A percentile compares a stretch with the other conserved stretches of the same genome.
These are phyloP conservation scores for Bibio marci DNA, from an alignment of 2,888 invertebrate species.

Conservation along the genomic window DNA sequence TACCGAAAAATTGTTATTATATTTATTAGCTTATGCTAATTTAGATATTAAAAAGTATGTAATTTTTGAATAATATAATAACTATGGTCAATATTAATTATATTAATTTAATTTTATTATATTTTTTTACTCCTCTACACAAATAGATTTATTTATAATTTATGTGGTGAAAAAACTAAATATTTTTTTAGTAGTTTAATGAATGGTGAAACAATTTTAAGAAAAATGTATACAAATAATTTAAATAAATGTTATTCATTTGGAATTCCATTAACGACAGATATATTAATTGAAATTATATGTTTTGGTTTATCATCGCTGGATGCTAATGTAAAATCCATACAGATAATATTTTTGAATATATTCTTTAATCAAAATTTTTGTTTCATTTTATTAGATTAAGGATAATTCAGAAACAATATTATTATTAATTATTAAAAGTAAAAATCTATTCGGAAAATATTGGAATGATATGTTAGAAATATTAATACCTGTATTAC, in stretches of 20 bases:
- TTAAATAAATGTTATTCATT: constrained; percentile 12
- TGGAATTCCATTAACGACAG: constrained; percentile 20
- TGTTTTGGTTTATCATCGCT: constrained; percentile 12
- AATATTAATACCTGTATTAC: constrained; percentile 17
- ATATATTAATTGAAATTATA: constrained; percentile 18
- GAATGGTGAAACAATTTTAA: constrained; percentile 15
- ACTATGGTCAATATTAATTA: not conserved
- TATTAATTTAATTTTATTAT: not conserved
- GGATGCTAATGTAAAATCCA: constrained; percentile 3
- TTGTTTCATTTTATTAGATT: constrained; percentile 7
- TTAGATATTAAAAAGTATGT: constrained; percentile 11
- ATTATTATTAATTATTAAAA: constrained; percentile 18
- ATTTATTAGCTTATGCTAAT: constrained; percentile 16
- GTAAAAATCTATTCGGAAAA: constrained; percentile 14
- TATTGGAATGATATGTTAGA: constrained; percentile 14
- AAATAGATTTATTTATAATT: constrained; percentile 12
- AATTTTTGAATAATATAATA: not conserved
- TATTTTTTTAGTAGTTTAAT: constrained; percentile 19
- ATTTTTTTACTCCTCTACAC: not conserved
- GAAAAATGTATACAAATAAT: constrained; percentile 13
- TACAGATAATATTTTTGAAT: not conserved
- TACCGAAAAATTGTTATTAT: constrained; percentile 16
- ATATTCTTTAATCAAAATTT: no score
- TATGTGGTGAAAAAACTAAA: constrained; percentile 15
- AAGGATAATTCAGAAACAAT: constrained; percentile 16